Base-by-base conservation (phyloP, 2,113 vertebrate species). In the Mohoua ochrocephala region DNA sequence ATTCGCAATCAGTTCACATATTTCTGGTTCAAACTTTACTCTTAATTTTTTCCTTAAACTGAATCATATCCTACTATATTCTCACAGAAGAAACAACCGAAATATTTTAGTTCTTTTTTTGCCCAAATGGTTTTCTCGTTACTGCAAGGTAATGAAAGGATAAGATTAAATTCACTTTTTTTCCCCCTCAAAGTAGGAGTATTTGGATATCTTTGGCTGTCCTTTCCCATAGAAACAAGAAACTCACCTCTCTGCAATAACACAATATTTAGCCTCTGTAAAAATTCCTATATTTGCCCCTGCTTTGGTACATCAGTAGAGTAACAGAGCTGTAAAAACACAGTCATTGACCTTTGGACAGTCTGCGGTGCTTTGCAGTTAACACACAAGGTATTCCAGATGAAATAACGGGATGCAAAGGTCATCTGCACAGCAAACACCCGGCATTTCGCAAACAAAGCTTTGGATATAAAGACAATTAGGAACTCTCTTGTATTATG, bases 1-100 rank as follows among this genome's bases (percentile, higher is more conserved):
- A 98, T 97, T 98, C 97, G 1, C 97, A 97, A 97, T 97, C 97
- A 93, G 93, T 97, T 97, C 97, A 96, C 87, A 63, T 97, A 96
- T 98, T 97, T 98, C 93, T 94, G 89, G 93, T 96, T 97, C 96
- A 86, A 92, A 71, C 84, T 95, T 97, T 97, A 89, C 87, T 97
- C 97, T 97, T 96, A 83, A 93, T 95, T 97, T 98, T 97, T 98
- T 93, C 71, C 47, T 88, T 84, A 54, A 64, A 75, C 78, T 60
- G 67, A 91, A 59, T 89, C 93, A 44, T 76, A 93, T 76, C 59
- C 53, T 52, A 70, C 23, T n/a, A 23, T 70, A 93, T 88, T 94
- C 44, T 89, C 84, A 54, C 23, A 93, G 68, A 67, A 80, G 70
- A 68, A 84, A 93, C 22, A 95, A 88, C 28, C 41, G 44, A 64